Percentiles rank a stretch among this genome's conserved stretches.
These are phyloP conservation scores for Falcunculus frontatus DNA, from an alignment of 2,113 vertebrate species.

Conservation along the genomic window DNA sequence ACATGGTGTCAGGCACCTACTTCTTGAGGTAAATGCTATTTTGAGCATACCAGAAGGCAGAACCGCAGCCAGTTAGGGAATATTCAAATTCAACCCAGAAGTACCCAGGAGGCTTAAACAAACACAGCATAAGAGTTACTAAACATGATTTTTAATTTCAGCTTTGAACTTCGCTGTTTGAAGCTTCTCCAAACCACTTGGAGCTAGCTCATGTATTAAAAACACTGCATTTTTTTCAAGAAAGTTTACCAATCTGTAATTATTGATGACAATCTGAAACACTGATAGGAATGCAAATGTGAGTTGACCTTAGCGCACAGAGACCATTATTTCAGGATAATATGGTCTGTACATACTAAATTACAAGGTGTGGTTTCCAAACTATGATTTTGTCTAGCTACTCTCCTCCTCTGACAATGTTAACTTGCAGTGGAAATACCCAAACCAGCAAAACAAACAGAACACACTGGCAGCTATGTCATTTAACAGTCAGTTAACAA, in stretches of 20 bases:
- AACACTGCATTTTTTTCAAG: not conserved
- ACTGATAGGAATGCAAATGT: not conserved
- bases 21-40: not conserved
- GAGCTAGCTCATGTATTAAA: not conserved
- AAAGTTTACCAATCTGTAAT: not conserved
- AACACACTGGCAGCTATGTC: not conserved
- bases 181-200: slow-evolving; percentile 4
- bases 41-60: not conserved
- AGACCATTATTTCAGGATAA: not conserved
- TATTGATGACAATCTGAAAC: not conserved
- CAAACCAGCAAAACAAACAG: not conserved
- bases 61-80: not conserved
- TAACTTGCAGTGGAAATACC: not conserved
- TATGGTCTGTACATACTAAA: not conserved
- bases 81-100: not conserved
- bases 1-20: not conserved
- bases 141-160: slow-evolving; percentile 22
- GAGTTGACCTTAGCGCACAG: not conserved
- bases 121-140: not conserved
- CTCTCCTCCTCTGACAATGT: not conserved
- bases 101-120: not conserved
- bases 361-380: not conserved
- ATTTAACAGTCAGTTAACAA: not conserved
- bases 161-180: slow-evolving; percentile 29
- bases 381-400: not conserved